Evolutionary conservation across 2,888 invertebrate genomes (phyloP).

Genomic region (Antheraea yamamai): DNA sequence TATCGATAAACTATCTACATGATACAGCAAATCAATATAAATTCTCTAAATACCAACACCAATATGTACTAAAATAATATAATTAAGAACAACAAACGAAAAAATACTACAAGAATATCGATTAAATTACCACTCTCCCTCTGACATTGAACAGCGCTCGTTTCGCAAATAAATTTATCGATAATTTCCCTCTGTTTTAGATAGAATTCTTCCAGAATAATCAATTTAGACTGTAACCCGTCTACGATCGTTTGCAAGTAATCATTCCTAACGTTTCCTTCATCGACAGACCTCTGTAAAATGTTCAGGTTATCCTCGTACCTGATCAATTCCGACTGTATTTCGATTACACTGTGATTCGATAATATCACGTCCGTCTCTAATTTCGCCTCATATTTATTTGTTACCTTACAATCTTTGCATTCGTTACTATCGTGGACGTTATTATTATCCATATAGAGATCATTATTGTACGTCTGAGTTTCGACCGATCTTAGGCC

Average conservation of each 20-base stretch:
- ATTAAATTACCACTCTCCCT: constrained; percentile 44
- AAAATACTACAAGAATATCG: constrained; percentile 32
- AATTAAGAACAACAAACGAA: constrained; percentile 25
- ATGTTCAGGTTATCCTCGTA: constrained; percentile 58
- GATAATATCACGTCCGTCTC: constrained; percentile 50
- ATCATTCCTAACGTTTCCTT: constrained; percentile 53
- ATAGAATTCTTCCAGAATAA: constrained; percentile 50
- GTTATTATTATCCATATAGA: constrained; percentile 46
- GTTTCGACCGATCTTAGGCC: background rate
- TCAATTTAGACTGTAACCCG: constrained; percentile 50
- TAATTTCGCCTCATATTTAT: constrained; percentile 45
- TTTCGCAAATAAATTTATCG: constrained; percentile 43
- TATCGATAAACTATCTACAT: background rate
- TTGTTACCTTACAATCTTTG: constrained; percentile 51
- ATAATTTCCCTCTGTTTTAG: constrained; percentile 46
- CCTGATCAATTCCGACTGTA: constrained; percentile 49
- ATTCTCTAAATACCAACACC: constrained; percentile 21
- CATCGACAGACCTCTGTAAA: constrained; percentile 50
- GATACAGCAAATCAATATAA: background rate
- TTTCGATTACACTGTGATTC: constrained; percentile 41
- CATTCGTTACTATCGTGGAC: constrained; percentile 45
- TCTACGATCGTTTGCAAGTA: constrained; percentile 47
- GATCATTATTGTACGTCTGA: constrained; percentile 38
- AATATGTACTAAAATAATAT: constrained; percentile 21
- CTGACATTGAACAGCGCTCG: constrained; percentile 46